These are phyloP conservation scores for Shinisaurus crocodilurus DNA, from an alignment of 2,113 vertebrate species.

Conservation along the genomic window DNA sequence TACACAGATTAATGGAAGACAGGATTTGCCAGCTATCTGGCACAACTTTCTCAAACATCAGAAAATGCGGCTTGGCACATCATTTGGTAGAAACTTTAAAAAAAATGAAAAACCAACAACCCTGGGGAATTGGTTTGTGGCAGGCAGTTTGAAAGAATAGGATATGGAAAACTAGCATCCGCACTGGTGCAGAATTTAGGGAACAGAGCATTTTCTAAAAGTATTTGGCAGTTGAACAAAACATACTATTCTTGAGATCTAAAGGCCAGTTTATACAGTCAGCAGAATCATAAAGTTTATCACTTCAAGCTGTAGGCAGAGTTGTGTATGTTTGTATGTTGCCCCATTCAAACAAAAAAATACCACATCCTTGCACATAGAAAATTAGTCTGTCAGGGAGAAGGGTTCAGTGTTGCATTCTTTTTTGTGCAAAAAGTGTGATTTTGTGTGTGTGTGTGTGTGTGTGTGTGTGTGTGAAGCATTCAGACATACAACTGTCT, in stretches of 20 bases:
- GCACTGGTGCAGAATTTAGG: neutral
- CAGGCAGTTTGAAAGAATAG: neutral
- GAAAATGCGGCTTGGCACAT: constrained; percentile 2
- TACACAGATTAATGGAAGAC: constrained; percentile 4
- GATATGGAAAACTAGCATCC: neutral
- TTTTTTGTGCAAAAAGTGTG: neutral
- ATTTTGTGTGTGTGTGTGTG: neutral
- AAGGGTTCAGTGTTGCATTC: neutral
- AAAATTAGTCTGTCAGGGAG: neutral
- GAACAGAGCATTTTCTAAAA: neutral
- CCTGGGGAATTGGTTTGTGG: neutral
- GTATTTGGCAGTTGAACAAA: neutral
- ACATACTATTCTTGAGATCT: neutral
- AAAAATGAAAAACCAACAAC: neutral
- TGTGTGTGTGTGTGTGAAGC: neutral
- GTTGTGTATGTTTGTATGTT: neutral
- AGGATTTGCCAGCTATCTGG: neutral
- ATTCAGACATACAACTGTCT: neutral
- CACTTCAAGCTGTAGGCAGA: neutral
- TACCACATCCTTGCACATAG: neutral
- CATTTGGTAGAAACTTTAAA: neutral
- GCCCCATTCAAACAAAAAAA: neutral
- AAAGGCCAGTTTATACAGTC: neutral
- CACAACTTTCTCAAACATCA: neutral
- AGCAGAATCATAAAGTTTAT: neutral